Percentiles rank a stretch among this genome's conserved stretches.
Conservation (phyloP, 64 coral and sea anemone genomes). For the Actinia tenebrosa region DNA sequence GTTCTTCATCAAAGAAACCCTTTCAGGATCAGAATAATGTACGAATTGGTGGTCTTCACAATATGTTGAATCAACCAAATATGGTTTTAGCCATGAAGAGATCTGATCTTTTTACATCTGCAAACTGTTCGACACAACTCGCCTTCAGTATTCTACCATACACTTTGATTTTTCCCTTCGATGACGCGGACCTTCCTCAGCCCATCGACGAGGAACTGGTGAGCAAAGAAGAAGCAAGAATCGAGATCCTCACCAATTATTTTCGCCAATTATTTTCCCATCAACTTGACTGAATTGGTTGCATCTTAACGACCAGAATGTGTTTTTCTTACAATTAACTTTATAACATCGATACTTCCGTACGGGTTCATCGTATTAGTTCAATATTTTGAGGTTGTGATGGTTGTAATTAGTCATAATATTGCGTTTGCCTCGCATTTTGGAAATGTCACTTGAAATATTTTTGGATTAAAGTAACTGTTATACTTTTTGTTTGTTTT, state of each 20-base stretch:
- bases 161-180: neutral
- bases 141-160: conserved; percentile 5
- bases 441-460: too few relatives aligned
- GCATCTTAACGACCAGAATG: too few relatives aligned
- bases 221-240: neutral
- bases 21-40: neutral
- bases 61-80: neutral
- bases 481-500: neutral
- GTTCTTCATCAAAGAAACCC: neutral
- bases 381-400: too few relatives aligned
- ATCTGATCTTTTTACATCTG: neutral
- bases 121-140: neutral
- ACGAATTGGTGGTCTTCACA: neutral
- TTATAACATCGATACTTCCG: too few relatives aligned
- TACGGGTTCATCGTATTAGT: too few relatives aligned
- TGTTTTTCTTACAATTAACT: too few relatives aligned
- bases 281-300: too few relatives aligned
- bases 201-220: neutral
- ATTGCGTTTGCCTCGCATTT: too few relatives aligned
- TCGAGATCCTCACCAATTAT: too few relatives aligned
- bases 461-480: neutral
- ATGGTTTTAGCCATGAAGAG: neutral
- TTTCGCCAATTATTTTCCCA: too few relatives aligned
- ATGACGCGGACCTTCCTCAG: neutral
- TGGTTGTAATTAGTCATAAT: too few relatives aligned